Evolutionary conservation across 2,888 invertebrate species (phyloP), one percentile per base, ranked within the genome.

Genomic region (Eilema depressum): DNA sequence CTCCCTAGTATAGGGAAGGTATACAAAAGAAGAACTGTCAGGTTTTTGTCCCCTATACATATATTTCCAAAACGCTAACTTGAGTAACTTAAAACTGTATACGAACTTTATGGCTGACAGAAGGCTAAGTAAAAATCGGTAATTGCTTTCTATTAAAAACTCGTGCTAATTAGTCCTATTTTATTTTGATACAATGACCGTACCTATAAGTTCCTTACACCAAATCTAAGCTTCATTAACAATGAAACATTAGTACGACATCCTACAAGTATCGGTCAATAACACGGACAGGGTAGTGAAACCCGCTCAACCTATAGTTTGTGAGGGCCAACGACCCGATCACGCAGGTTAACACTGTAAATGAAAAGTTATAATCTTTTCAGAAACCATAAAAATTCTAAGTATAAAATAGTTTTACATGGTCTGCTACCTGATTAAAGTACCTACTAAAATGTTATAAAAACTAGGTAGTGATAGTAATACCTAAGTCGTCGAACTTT

Each of bases 341-440:
- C 83, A 82, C 91, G 92, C 91, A 88, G 87, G 90, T 87, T 33
- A 85, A 86, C 85, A 87, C 83, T 83, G 87, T 85, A 86, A 89
- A 88, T 86, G 82, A 84, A 86, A 86, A 86, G 85, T 85, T 84
- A 83, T 83, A 82, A 80, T 79, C 72, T 75, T 81, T 79, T 74
- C 71, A 60, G 82, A 79, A 30, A 70, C 76, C 77, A 77, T 77
- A 76, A 69, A 78, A 79, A 74, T 75, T 68, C 64, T 65, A 75
- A 61, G 23, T 26, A 30, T 67, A 41, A 47, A 33, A 23, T 30
- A n/a, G 30, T 30, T 62, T 7, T 41, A 41, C 41, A 41, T 4
- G 41, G 41, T 41, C 47, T 20, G 47, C 47, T 62, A 62, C 60
- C 37, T 10, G 23, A 10, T 17, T 47, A 20, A 20, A 47, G 20